Conservation (phyloP, 1,140 invertebrate genomes). For the Cyphomyrmex costatus region DNA sequence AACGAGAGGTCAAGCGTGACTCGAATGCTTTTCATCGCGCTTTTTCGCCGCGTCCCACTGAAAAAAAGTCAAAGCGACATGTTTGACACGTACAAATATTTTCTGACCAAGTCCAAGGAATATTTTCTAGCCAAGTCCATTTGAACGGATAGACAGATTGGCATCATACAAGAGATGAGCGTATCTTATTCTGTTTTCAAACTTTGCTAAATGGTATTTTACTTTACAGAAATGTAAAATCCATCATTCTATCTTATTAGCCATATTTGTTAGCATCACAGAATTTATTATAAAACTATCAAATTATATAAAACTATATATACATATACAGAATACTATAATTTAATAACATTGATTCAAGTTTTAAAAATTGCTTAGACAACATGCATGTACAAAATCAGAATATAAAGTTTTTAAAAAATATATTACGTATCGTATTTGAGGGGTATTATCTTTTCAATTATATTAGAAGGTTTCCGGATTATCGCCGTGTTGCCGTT, state of each 20-base stretch:
- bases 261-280: neutral
- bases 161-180: neutral
- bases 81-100: slow-evolving; percentile 35
- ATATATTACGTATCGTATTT: too few species aligned
- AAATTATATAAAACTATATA: too few species aligned
- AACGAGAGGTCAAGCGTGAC: slow-evolving; percentile 38
- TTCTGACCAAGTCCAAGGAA: neutral
- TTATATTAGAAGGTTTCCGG: too few species aligned
- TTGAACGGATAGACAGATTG: neutral
- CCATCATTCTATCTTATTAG: neutral
- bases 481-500: too few species aligned
- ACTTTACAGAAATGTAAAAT: neutral
- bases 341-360: too few species aligned
- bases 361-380: too few species aligned
- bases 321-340: too few species aligned
- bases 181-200: neutral
- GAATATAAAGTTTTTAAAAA: too few species aligned
- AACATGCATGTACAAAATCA: too few species aligned
- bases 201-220: neutral
- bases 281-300: neutral
- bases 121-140: neutral
- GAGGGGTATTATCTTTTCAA: too few species aligned
- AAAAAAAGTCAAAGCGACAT: slow-evolving; percentile 20
- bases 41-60: neutral
- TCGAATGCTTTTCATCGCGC: slow-evolving; percentile 21